These are phyloP conservation scores for Ctenicera cuprea DNA, from an alignment of 2,888 invertebrate genomes.

Conservation along the genomic window DNA sequence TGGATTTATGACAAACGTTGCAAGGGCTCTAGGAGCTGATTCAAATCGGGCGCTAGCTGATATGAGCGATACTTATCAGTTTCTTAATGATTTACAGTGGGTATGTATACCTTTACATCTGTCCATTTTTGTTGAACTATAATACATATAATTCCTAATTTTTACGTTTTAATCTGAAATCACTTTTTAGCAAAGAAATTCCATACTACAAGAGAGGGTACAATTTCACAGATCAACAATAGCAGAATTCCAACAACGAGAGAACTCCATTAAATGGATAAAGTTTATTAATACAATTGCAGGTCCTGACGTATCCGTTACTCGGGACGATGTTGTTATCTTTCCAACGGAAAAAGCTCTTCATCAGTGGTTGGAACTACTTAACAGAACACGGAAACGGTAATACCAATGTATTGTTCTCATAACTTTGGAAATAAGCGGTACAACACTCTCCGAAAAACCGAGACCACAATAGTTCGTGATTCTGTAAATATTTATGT, in stretches of 20 bases:
- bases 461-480: no score
- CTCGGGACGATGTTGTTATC: constrained; percentile 57
- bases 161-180: neutral
- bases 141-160: no score
- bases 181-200: neutral
- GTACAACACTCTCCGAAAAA: no score
- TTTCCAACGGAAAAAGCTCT: constrained; percentile 59
- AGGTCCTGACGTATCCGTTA: constrained; percentile 52
- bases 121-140: no score
- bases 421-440: no score
- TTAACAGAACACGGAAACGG: constrained; percentile 61
- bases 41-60: constrained; percentile 53
- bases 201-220: neutral
- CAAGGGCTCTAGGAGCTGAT: constrained; percentile 57
- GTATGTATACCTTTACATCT: no score
- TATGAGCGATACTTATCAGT: constrained; percentile 56
- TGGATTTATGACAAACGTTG: constrained; percentile 59
- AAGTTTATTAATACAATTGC: constrained; percentile 62
- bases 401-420: constrained; percentile 39
- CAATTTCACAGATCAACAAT: constrained; percentile 42
- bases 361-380: constrained; percentile 58
- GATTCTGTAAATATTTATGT: no score
- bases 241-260: constrained; percentile 56
- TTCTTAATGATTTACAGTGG: constrained; percentile 36
- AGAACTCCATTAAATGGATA: constrained; percentile 61